Evolutionary conservation across 2,797 vertebrate species (phyloP).

Genomic region (Anguilla anguilla): DNA sequence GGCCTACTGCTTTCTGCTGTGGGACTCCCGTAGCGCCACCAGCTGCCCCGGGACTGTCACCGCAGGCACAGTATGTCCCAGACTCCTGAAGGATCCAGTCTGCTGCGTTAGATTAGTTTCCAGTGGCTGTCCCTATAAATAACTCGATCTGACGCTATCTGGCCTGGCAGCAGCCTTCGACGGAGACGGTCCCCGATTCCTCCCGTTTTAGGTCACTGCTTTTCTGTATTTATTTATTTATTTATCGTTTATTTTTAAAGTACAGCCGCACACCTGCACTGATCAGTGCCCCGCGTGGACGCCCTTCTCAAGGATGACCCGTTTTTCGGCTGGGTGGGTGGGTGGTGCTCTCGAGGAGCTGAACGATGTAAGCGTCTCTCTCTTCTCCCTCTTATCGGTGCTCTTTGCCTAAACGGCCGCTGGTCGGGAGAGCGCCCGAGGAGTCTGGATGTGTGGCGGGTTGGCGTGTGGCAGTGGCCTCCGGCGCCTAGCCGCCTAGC

Average conservation of each 20-base stretch:
- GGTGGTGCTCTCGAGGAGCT: neutral
- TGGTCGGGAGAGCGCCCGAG: too few species aligned
- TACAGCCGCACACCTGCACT: neutral
- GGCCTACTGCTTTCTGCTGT: neutral
- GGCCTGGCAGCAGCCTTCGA: neutral
- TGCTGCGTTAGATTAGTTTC: neutral
- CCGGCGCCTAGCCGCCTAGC: too few species aligned
- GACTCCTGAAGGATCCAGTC: neutral
- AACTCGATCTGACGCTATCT: neutral
- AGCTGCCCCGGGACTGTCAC: neutral
- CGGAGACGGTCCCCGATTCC: neutral
- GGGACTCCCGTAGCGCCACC: neutral
- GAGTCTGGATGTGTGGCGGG: neutral
- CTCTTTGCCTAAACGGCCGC: neutral
- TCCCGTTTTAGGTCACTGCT: neutral
- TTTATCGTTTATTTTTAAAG: neutral
- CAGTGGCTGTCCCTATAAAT: neutral
- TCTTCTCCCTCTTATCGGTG: neutral
- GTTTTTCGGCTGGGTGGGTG: neutral
- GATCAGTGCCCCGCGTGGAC: neutral
- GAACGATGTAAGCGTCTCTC: neutral
- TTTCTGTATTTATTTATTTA: neutral
- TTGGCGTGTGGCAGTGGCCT: too few species aligned
- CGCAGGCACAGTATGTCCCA: neutral
- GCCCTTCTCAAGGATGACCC: constrained; percentile 12